phyloP scores from a whole-genome alignment of 2,113 vertebrate species.

The Maccullochella peelii region DNA sequence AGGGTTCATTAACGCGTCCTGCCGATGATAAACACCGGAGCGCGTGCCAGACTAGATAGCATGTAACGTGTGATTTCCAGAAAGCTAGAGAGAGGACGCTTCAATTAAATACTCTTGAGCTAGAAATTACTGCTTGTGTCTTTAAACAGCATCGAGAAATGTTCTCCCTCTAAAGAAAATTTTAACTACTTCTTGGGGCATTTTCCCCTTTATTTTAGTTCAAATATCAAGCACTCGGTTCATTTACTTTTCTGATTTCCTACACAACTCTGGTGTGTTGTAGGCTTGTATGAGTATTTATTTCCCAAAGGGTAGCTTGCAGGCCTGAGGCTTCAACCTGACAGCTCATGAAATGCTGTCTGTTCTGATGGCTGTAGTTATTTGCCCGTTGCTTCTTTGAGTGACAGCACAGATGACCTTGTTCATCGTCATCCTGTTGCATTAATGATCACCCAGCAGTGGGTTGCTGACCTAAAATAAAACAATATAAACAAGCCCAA shows the following conservation, averaged over 20 bases:
- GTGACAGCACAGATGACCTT: not conserved
- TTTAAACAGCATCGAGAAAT: not conserved
- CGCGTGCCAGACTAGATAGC: conserved; percentile 36
- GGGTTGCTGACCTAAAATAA: not conserved
- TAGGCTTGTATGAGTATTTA: no score
- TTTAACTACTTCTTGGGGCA: not conserved
- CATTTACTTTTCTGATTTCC: not conserved
- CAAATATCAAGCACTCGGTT: not conserved
- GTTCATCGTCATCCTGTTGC: not conserved
- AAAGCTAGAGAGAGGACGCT: conserved; percentile 26
- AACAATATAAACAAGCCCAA: not conserved
- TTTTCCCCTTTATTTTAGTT: not conserved
- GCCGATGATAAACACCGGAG: conserved; percentile 40
- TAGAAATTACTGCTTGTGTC: not conserved
- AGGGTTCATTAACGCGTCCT: not conserved
- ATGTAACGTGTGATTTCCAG: conserved; percentile 54
- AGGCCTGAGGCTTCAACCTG: not conserved
- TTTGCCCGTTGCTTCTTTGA: not conserved
- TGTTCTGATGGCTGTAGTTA: not conserved
- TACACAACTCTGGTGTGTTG: not conserved
- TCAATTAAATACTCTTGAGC: conserved; percentile 7
- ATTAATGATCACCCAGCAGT: not conserved
- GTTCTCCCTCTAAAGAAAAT: not conserved
- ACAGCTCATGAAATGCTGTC: not conserved
- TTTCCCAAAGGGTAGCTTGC: not conserved